A percentile compares a stretch with the other conserved stretches of the same genome.
Conservation (phyloP, 2,797 vertebrate species). For the Poeciliopsis presidionis region DNA sequence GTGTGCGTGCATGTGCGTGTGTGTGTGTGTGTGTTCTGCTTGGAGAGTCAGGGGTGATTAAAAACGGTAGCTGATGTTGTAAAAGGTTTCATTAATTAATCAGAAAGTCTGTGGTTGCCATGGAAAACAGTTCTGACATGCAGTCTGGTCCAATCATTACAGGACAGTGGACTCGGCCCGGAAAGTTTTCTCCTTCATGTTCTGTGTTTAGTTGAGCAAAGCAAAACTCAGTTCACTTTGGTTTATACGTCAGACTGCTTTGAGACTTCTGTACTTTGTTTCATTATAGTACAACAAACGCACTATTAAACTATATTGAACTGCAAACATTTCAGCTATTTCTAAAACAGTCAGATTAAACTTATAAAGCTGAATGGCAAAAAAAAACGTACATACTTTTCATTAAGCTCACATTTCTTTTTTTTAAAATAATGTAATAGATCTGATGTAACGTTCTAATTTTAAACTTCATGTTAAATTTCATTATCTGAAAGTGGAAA, state of each 20-base stretch:
- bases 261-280: not conserved
- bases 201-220: not conserved
- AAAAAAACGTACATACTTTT: not conserved
- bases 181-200: slow-evolving; percentile 4
- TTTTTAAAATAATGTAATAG: too few species aligned
- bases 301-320: not conserved
- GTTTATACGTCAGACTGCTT: not conserved
- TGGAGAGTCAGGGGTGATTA: slow-evolving; percentile 67
- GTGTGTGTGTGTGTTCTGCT: slow-evolving; percentile 37
- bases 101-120: slow-evolving; percentile 73
- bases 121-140: slow-evolving; percentile 64
- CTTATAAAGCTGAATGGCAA: not conserved
- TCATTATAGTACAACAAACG: not conserved
- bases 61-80: slow-evolving; percentile 54
- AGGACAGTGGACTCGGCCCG: slow-evolving; percentile 15
- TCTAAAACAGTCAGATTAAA: not conserved
- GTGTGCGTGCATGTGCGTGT: not conserved
- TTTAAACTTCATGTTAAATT: too few species aligned
- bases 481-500: too few species aligned
- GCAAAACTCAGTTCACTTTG: too few species aligned
- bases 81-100: slow-evolving; percentile 82
- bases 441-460: too few species aligned
- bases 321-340: not conserved
- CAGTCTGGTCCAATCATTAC: slow-evolving; percentile 58
- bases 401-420: too few species aligned